Conservation (phyloP, 2,797 vertebrate species). For the Adelosebastes latens region DNA sequence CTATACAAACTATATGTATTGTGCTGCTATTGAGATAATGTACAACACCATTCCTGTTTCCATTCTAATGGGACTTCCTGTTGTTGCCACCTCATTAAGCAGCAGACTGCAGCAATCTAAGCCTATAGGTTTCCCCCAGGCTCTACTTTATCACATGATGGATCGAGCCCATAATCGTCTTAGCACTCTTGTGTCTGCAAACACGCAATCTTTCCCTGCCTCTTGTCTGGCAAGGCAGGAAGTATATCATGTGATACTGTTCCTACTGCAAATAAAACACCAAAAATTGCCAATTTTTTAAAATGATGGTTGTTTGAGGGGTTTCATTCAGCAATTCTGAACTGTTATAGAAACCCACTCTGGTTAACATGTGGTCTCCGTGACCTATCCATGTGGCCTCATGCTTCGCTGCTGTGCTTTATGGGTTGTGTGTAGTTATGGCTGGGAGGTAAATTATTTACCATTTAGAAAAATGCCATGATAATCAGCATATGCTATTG, state of each 20-base stretch:
- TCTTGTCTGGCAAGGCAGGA: neutral
- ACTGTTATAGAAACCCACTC: neutral
- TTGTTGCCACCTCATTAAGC: constrained; percentile 43
- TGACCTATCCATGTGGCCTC: neutral
- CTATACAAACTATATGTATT: neutral
- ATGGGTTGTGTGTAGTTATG: neutral
- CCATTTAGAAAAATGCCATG: constrained; percentile 19
- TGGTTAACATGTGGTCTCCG: neutral
- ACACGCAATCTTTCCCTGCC: neutral
- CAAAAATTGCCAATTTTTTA: neutral
- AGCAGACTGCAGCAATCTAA: constrained; percentile 39
- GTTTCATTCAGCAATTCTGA: neutral
- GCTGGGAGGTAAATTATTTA: neutral
- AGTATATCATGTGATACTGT: neutral
- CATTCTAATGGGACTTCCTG: constrained; percentile 25
- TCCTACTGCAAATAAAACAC: neutral
- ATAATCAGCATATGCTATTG: neutral
- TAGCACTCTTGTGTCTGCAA: constrained; percentile 34
- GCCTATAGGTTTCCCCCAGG: constrained; percentile 38
- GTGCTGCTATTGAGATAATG: neutral
- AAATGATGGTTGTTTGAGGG: neutral
- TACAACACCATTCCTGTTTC: neutral
- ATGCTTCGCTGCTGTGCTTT: neutral
- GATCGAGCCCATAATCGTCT: constrained; percentile 37
- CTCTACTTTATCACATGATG: constrained; percentile 59